Conservation (phyloP, 2,888 invertebrate species). For the Coleophora deauratella region DNA sequence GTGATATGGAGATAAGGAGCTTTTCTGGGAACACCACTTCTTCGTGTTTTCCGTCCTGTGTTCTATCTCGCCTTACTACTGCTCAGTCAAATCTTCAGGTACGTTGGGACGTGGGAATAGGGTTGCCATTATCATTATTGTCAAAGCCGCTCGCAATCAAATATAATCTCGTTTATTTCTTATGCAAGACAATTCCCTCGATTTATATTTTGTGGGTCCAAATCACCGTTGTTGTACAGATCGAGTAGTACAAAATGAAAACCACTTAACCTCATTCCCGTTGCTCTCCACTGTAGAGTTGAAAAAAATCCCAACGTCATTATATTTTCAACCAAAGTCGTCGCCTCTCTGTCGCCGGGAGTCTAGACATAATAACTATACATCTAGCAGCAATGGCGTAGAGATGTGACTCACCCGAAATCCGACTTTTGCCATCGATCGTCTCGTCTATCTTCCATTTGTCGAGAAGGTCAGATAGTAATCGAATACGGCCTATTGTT, state of each 20-base stretch:
- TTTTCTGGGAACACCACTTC: constrained; percentile 49
- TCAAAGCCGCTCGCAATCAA: neutral
- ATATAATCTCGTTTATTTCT: too few species aligned
- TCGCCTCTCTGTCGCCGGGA: constrained; percentile 58
- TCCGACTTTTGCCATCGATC: constrained; percentile 57
- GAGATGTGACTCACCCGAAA: constrained; percentile 60
- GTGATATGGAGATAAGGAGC: constrained; percentile 69
- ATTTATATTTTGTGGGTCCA: too few species aligned
- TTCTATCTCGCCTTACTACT: constrained; percentile 50
- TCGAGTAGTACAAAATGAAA: constrained; percentile 5
- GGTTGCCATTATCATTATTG: neutral
- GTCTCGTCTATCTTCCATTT: constrained; percentile 35
- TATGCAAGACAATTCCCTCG: too few species aligned
- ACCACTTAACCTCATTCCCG: constrained; percentile 24
- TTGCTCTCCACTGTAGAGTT: constrained; percentile 17
- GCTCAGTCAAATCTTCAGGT: constrained; percentile 52
- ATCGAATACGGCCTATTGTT: constrained; percentile 43
- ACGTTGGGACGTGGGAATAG: constrained; percentile 20
- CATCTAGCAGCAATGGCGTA: constrained; percentile 56
- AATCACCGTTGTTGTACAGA: neutral
- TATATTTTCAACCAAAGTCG: constrained; percentile 41
- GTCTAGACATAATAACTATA: constrained; percentile 70
- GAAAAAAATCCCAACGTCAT: constrained; percentile 37
- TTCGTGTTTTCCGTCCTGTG: constrained; percentile 67
- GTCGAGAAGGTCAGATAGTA: constrained; percentile 40